Evolutionary conservation across 35 echinoderm and acorn worm species (phyloP).

Genomic region (Eucidaris tribuloides): DNA sequence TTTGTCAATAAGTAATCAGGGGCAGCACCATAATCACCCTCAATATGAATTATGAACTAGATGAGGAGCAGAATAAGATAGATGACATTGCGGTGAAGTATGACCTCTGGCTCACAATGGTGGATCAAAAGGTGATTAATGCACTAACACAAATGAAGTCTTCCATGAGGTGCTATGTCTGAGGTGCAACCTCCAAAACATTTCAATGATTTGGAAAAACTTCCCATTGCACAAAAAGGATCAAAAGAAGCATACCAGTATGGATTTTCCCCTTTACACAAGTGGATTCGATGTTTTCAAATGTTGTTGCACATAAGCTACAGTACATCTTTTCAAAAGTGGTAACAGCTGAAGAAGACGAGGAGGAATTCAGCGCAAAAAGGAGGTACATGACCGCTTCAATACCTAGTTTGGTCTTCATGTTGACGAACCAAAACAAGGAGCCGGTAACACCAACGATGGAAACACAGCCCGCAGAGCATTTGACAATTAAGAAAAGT

Average conservation of each 20-base stretch:
- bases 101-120: slow-evolving; percentile 37
- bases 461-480: slow-evolving; percentile 54
- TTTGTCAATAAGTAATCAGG: too few species aligned
- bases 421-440: slow-evolving; percentile 47
- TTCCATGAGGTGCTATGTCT: slow-evolving; percentile 38
- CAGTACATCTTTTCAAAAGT: slow-evolving; percentile 12
- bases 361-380: neutral
- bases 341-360: neutral
- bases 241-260: neutral
- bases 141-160: slow-evolving; percentile 39
- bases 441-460: slow-evolving; percentile 42
- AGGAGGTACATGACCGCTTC: slow-evolving; percentile 42
- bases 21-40: slow-evolving; percentile 4
- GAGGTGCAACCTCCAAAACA: slow-evolving; percentile 11
- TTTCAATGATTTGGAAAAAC: slow-evolving; percentile 14
- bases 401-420: slow-evolving; percentile 34
- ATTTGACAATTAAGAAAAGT: slow-evolving; percentile 16
- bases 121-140: slow-evolving; percentile 48
- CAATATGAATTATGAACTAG: slow-evolving; percentile 34
- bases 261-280: slow-evolving; percentile 4
- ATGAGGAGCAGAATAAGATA: neutral
- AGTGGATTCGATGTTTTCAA: slow-evolving; percentile 29
- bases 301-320: slow-evolving; percentile 39
- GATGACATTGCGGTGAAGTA: slow-evolving; percentile 25
- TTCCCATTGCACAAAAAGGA: neutral